A percentile compares a stretch with the other conserved stretches of the same genome.
Conservation (phyloP, 2,888 invertebrate genomes). For the Taenaris catops region DNA sequence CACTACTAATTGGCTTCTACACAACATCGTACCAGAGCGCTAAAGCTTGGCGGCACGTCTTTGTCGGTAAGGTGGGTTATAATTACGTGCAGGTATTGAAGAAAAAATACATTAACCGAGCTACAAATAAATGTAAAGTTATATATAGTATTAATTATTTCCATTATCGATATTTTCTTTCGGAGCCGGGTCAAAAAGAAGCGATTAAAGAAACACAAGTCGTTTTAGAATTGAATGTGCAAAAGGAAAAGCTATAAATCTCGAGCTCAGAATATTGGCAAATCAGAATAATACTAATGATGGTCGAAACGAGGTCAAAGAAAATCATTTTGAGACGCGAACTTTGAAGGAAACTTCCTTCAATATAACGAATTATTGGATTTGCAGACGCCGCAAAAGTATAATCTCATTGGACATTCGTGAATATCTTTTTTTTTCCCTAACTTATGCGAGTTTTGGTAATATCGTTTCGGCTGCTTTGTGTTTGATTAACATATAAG, state of each 20-base stretch:
- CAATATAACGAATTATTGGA: slow-evolving; percentile 73
- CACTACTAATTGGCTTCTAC: too few species aligned
- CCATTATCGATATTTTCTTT: too few species aligned
- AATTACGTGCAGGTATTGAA: too few species aligned
- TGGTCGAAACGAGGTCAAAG: slow-evolving; percentile 50
- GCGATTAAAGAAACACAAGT: background rate
- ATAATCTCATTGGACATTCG: slow-evolving; percentile 50
- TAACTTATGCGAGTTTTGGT: slow-evolving; percentile 31
- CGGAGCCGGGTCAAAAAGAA: too few species aligned
- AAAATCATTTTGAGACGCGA: slow-evolving; percentile 56
- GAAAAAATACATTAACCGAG: too few species aligned
- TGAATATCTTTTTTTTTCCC: slow-evolving; percentile 45
- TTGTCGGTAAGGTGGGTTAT: too few species aligned
- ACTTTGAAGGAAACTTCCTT: slow-evolving; percentile 61
- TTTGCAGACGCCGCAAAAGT: slow-evolving; percentile 48
- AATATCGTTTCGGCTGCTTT: slow-evolving; percentile 29
- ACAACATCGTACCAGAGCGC: too few species aligned
- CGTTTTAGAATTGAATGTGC: slow-evolving; percentile 5
- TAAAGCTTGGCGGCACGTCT: too few species aligned
- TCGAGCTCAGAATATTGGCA: slow-evolving; percentile 39
- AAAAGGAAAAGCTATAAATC: slow-evolving; percentile 20
- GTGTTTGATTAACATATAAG: slow-evolving; percentile 33
- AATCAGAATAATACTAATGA: slow-evolving; percentile 61
- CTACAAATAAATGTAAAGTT: too few species aligned
- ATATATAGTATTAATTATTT: too few species aligned